Evolutionary conservation across 2,888 invertebrate species (phyloP).

Genomic region (Agrochola macilenta): DNA sequence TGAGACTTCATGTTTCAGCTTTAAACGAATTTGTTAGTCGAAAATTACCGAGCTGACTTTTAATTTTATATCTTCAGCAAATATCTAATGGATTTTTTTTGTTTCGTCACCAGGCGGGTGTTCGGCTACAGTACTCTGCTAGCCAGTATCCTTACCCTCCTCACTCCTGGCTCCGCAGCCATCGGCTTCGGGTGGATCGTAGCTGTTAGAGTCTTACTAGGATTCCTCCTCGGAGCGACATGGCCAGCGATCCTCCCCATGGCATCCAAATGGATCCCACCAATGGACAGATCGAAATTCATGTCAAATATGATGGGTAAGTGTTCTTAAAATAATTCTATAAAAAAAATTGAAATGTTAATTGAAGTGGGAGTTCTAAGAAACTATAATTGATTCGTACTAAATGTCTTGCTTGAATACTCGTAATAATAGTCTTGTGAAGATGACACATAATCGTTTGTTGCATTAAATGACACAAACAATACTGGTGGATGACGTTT

Average conservation of each 20-base stretch:
- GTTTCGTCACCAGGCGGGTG: conserved; percentile 89
- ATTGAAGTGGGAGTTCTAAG: conserved; percentile 16
- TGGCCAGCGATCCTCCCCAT: conserved; percentile 98
- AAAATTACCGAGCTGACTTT: neutral
- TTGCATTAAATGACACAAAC: conserved; percentile 35
- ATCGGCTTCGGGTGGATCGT: conserved; percentile 93
- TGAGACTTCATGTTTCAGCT: conserved; percentile 19
- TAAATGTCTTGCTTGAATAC: conserved; percentile 20
- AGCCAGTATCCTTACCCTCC: conserved; percentile 94
- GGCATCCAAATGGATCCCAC: conserved; percentile 98
- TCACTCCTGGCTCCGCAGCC: conserved; percentile 94
- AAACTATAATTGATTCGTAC: conserved; percentile 20
- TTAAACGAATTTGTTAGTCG: conserved; percentile 7
- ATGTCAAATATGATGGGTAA: conserved; percentile 98
- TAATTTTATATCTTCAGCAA: neutral
- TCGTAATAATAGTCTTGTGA: conserved; percentile 23
- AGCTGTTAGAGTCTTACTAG: conserved; percentile 93
- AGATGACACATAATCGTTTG: conserved; percentile 21
- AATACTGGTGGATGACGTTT: conserved; percentile 18
- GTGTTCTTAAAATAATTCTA: conserved; percentile 65
- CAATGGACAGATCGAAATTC: conserved; percentile 97
- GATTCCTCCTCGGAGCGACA: conserved; percentile 95
- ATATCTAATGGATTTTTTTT: conserved; percentile 21
- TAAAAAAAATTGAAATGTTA: neutral
- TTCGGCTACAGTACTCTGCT: conserved; percentile 96